phyloP scores from a whole-genome alignment of 2,797 vertebrate genomes.

The Morus bassanus region DNA sequence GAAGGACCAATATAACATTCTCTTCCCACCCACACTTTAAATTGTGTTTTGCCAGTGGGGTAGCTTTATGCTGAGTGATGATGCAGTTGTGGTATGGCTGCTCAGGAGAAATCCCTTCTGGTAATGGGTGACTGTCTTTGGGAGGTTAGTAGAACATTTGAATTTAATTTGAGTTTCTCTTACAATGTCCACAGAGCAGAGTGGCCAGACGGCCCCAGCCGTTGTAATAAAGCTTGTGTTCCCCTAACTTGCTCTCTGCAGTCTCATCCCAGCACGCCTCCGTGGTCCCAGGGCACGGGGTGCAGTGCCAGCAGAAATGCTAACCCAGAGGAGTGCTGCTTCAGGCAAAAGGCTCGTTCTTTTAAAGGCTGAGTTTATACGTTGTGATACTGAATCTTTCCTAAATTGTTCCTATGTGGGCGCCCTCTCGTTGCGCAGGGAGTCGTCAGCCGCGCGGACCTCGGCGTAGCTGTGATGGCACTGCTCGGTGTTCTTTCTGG shows the following conservation, averaged over 20 bases:
- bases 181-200: fast-evolving
- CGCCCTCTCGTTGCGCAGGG: not conserved
- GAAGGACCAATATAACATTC: fast-evolving
- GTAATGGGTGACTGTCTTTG: not conserved
- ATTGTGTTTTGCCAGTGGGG: not conserved
- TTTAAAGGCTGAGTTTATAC: not conserved
- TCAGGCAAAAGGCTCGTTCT: fast-evolving
- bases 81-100: fast-evolving
- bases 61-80: not conserved
- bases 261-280: not conserved
- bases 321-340: not conserved
- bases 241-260: not conserved
- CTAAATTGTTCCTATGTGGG: not conserved
- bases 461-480: fast-evolving
- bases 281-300: fast-evolving
- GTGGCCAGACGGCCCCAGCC: fast-evolving
- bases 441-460: fast-evolving
- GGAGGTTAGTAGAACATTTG: not conserved
- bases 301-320: not conserved
- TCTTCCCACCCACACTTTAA: not conserved
- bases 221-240: fast-evolving
- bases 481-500: not conserved
- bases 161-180: not conserved
- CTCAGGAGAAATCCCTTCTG: fast-evolving
- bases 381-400: fast-evolving